These are phyloP conservation scores for Epizoanthus illoricatus DNA, from an alignment of 92 coral and sea anemone species.

Conservation along the genomic window DNA sequence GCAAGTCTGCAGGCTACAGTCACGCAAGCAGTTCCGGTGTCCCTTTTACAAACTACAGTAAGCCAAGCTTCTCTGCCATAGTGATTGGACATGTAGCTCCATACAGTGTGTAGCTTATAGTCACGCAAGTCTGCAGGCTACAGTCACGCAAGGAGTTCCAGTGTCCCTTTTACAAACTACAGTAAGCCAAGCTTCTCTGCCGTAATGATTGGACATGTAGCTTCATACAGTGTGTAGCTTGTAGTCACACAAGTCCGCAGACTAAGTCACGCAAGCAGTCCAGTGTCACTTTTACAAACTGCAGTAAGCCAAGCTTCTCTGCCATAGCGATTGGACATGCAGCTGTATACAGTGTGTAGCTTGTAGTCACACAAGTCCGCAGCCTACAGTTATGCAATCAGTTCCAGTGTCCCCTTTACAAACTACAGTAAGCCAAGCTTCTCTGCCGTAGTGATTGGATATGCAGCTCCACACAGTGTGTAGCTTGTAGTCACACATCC, in stretches of 20 bases:
- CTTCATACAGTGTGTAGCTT: background rate
- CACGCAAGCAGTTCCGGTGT: too few species aligned
- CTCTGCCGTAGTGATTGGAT: background rate
- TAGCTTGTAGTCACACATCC: too few species aligned
- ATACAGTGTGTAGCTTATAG: too few species aligned
- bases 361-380: background rate
- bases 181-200: conserved; percentile 32
- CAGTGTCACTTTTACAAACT: too few species aligned
- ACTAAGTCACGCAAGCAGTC: too few species aligned
- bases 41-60: too few species aligned
- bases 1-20: too few species aligned
- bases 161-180: conserved; percentile 33
- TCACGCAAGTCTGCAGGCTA: conserved; percentile 16
- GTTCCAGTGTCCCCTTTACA: conserved; percentile 28
- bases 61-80: too few species aligned
- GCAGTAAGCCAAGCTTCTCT: too few species aligned
- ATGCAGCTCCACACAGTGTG: too few species aligned
- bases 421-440: conserved; percentile 26
- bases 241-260: too few species aligned
- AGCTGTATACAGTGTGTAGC: background rate
- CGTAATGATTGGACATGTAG: background rate
- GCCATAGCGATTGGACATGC: conserved; percentile 2
- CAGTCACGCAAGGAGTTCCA: conserved; percentile 29
- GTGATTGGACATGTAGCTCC: too few species aligned
- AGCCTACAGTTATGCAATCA: conserved; percentile 30